phyloP scores from a whole-genome alignment of 2,797 vertebrate genomes.

The Rhinella marina region DNA sequence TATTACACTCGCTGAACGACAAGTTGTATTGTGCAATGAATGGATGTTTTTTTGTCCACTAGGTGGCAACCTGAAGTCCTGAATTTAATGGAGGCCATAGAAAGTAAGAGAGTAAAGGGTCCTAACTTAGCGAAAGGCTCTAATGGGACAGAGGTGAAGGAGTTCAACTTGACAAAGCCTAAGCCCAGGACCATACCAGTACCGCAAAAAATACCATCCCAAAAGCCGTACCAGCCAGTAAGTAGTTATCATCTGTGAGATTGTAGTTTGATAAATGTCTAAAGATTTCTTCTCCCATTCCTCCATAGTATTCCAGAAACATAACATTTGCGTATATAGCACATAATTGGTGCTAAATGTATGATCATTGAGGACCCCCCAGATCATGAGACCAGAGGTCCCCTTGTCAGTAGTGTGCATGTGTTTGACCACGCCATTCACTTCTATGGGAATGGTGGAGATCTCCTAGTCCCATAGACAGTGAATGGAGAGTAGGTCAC shows the following conservation, averaged over 20 bases:
- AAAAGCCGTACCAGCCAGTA: conserved; percentile 79
- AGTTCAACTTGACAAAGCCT: conserved; percentile 83
- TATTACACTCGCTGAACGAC: background rate
- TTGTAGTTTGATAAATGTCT: background rate
- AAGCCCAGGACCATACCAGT: conserved; percentile 75
- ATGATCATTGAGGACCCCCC: too few species aligned
- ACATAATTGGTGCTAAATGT: too few species aligned
- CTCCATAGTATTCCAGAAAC: too few species aligned
- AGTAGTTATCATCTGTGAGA: conserved; percentile 65
- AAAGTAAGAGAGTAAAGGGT: conserved; percentile 64
- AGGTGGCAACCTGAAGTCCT: conserved; percentile 87
- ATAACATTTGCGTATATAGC: too few species aligned
- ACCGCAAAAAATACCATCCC: conserved; percentile 75
- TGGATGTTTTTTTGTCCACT: conserved; percentile 58
- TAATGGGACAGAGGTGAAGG: conserved; percentile 78
- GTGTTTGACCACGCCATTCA: too few species aligned
- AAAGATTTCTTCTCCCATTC: too few species aligned
- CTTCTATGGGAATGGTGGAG: too few species aligned
- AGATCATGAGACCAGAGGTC: too few species aligned
- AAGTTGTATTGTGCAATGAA: background rate
- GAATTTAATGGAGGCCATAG: conserved; percentile 76
- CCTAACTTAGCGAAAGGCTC: conserved; percentile 67
- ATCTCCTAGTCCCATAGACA: too few species aligned
- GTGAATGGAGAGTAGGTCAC: too few species aligned
- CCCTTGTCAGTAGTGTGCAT: too few species aligned